phyloP scores from a whole-genome alignment of 2,888 invertebrate genomes.

The Euproctis similis region DNA sequence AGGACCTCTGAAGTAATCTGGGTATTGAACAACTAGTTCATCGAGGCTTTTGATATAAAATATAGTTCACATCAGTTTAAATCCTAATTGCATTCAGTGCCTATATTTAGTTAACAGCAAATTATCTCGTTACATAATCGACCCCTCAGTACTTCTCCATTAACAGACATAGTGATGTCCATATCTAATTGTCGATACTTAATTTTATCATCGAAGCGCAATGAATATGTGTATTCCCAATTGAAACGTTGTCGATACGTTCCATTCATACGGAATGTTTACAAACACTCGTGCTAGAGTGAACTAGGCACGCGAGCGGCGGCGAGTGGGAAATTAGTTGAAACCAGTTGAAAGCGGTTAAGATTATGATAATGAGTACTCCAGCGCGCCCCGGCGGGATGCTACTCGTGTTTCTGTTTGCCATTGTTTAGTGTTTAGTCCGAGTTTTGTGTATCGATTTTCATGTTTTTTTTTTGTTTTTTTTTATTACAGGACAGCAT shows the following conservation, averaged over 20 bases:
- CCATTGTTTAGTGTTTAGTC: constrained; percentile 20
- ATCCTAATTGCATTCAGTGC: too few species aligned
- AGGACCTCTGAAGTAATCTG: too few species aligned
- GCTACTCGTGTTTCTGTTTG: constrained; percentile 23
- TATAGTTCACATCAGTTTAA: too few species aligned
- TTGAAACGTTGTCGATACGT: constrained; percentile 15
- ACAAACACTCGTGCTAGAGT: constrained; percentile 31
- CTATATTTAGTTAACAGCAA: too few species aligned
- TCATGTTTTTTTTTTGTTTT: background rate
- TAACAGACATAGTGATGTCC: too few species aligned
- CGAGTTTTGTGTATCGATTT: constrained; percentile 10
- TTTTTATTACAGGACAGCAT: background rate
- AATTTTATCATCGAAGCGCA: too few species aligned
- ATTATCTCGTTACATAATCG: too few species aligned
- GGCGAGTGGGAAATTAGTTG: constrained; percentile 39
- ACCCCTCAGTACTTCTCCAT: too few species aligned
- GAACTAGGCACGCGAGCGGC: constrained; percentile 31
- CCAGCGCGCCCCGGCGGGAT: constrained; percentile 25
- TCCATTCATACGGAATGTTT: constrained; percentile 29
- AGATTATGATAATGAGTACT: constrained; percentile 48
- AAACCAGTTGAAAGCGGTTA: constrained; percentile 37
- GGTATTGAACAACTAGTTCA: too few species aligned
- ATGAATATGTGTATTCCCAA: constrained; percentile 6
- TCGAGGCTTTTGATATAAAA: too few species aligned
- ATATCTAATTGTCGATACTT: too few species aligned